phyloP scores from a whole-genome alignment of 2,888 invertebrate genomes.

The Diarsia mendica region DNA sequence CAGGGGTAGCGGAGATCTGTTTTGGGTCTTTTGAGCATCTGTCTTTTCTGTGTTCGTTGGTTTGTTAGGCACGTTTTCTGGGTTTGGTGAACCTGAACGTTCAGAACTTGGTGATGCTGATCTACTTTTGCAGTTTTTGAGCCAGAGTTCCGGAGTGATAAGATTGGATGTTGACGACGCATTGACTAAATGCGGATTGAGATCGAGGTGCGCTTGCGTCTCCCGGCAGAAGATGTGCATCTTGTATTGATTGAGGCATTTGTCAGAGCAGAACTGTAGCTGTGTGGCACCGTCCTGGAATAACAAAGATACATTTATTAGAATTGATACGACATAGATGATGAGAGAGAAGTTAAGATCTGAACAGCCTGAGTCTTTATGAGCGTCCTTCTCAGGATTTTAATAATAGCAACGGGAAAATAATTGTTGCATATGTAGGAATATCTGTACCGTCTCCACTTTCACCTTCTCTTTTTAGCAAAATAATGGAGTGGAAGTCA shows the following conservation, averaged over 20 bases:
- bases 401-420: neutral
- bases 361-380: neutral
- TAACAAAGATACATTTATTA: slow-evolving; percentile 23
- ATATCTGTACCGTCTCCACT: neutral
- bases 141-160: slow-evolving; percentile 97
- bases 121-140: slow-evolving; percentile 94
- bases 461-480: neutral
- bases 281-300: slow-evolving; percentile 96
- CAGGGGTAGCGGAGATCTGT: slow-evolving; percentile 90
- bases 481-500: neutral
- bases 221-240: slow-evolving; percentile 99
- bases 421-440: neutral
- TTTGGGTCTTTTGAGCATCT: slow-evolving; percentile 73
- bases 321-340: neutral
- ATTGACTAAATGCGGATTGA: slow-evolving; percentile 93
- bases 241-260: slow-evolving; percentile 98
- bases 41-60: slow-evolving; percentile 71
- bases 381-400: neutral
- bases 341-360: neutral
- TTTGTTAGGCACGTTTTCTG: slow-evolving; percentile 77
- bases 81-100: slow-evolving; percentile 89
- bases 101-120: slow-evolving; percentile 91
- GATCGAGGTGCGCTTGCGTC: slow-evolving; percentile 97
- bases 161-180: slow-evolving; percentile 89
- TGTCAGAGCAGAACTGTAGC: slow-evolving; percentile 97